Percentiles rank a stretch among this genome's conserved stretches.
Evolutionary conservation across 2,888 invertebrate species (phyloP).

Genomic region (Xanthorhoe spadicearia): DNA sequence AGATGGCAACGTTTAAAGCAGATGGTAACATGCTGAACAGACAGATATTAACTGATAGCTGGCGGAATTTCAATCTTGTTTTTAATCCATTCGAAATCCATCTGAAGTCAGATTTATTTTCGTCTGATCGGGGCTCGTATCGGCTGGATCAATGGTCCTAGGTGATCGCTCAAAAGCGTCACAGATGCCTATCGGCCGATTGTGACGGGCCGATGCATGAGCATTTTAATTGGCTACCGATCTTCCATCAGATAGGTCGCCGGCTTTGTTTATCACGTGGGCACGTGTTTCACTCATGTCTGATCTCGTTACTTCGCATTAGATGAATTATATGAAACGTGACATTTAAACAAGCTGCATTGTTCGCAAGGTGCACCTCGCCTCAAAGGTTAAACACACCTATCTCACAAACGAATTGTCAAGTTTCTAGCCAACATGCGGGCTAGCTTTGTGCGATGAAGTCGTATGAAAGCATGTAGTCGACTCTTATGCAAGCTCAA

Average conservation of each 20-base stretch:
- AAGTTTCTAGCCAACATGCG: constrained; percentile 67
- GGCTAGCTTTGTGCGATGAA: constrained; percentile 59
- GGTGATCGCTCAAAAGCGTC: constrained; percentile 80
- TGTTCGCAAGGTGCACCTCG: constrained; percentile 26
- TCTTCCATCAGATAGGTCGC: constrained; percentile 76
- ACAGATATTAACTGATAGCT: neutral
- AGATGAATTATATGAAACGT: constrained; percentile 33
- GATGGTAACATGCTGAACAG: neutral
- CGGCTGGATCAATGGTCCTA: constrained; percentile 46
- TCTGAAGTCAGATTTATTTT: constrained; percentile 18
- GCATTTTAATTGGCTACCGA: constrained; percentile 83
- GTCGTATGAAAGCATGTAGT: constrained; percentile 63
- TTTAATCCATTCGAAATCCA: constrained; percentile 23
- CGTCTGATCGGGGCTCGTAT: constrained; percentile 46
- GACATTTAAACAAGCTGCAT: constrained; percentile 41
- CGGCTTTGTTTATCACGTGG: constrained; percentile 70
- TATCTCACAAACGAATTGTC: constrained; percentile 56
- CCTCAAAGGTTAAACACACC: constrained; percentile 55
- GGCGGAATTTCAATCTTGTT: neutral
- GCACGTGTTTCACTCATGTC: constrained; percentile 75
- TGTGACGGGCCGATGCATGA: constrained; percentile 82
- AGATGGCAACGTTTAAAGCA: neutral
- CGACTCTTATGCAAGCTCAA: constrained; percentile 66
- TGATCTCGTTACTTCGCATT: constrained; percentile 49
- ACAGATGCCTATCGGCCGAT: constrained; percentile 75